Percentiles rank a stretch among this genome's conserved stretches.
Evolutionary conservation across 2,113 vertebrate genomes (phyloP).

Genomic region (Girardinichthys multiradiatus): DNA sequence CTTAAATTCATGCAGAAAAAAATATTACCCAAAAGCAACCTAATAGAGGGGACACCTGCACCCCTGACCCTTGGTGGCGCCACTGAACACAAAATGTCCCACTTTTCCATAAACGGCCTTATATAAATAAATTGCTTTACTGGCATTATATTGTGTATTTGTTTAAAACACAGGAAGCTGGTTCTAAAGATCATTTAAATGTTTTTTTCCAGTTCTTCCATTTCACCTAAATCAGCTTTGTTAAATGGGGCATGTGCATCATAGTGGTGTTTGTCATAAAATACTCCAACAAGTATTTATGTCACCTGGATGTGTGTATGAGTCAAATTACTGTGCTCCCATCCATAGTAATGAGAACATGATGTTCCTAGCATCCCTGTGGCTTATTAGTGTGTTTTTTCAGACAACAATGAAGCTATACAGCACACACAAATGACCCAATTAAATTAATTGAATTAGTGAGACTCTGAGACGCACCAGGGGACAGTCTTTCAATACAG

Average conservation of each 20-base stretch:
- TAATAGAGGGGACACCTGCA: no score
- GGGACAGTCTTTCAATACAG: not conserved
- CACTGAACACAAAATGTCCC: no score
- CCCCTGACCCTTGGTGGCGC: no score
- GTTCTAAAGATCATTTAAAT: not conserved
- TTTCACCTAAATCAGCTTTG: not conserved
- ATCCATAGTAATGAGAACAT: conserved; percentile 11
- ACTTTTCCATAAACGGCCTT: no score
- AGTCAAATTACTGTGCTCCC: not conserved
- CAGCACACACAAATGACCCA: not conserved
- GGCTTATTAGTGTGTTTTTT: not conserved
- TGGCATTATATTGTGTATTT: not conserved
- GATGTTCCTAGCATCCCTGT: not conserved
- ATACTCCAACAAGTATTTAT: not conserved
- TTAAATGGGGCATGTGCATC: not conserved
- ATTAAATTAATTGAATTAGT: not conserved
- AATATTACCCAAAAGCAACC: no score
- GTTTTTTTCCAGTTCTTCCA: no score
- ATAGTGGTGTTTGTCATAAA: not conserved
- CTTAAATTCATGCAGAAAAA: no score
- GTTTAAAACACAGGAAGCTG: not conserved
- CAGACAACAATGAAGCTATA: not conserved
- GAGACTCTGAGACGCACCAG: not conserved
- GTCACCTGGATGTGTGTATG: not conserved
- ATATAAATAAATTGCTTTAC: not conserved